Conservation (phyloP, 1,140 invertebrate species). For the Aphidius ervi region DNA sequence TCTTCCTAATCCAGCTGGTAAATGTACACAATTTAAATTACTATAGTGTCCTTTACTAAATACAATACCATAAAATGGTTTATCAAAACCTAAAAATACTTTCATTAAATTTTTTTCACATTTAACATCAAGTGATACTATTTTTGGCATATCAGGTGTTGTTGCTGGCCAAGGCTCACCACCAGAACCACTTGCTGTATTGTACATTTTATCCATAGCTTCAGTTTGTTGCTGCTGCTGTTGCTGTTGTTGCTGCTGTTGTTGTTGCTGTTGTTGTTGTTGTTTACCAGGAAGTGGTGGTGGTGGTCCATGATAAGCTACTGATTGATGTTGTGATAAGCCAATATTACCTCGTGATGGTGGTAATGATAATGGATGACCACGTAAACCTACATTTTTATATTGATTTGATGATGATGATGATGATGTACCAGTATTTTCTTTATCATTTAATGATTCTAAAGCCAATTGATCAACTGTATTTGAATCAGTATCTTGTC, state of each 20-base stretch:
- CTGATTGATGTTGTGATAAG: conserved; percentile 53
- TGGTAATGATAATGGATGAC: conserved; percentile 55
- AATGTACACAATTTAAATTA: conserved; percentile 85
- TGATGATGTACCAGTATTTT: conserved; percentile 48
- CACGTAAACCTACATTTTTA: conserved; percentile 42
- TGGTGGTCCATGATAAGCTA: conserved; percentile 65
- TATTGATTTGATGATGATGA: conserved; percentile 43
- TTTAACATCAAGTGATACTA: conserved; percentile 85
- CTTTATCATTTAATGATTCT: conserved; percentile 60
- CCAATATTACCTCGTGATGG: conserved; percentile 51
- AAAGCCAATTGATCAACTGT: conserved; percentile 63
- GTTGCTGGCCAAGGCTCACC: conserved; percentile 76
- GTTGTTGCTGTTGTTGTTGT: conserved; percentile 65
- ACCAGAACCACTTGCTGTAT: conserved; percentile 39
- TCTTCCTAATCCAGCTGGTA: conserved; percentile 81
- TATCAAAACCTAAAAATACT: conserved; percentile 87
- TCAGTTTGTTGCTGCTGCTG: conserved; percentile 49
- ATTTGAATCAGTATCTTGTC: conserved; percentile 37
- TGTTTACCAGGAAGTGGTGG: conserved; percentile 57
- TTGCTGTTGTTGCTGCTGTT: conserved; percentile 57
- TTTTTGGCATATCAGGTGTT: conserved; percentile 84
- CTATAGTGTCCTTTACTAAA: conserved; percentile 91
- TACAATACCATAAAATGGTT: conserved; percentile 91
- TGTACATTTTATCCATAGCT: conserved; percentile 60
- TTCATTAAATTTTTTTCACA: conserved; percentile 93